These are phyloP conservation scores for Grantiella picta DNA, from an alignment of 2,113 vertebrate species.

Conservation along the genomic window DNA sequence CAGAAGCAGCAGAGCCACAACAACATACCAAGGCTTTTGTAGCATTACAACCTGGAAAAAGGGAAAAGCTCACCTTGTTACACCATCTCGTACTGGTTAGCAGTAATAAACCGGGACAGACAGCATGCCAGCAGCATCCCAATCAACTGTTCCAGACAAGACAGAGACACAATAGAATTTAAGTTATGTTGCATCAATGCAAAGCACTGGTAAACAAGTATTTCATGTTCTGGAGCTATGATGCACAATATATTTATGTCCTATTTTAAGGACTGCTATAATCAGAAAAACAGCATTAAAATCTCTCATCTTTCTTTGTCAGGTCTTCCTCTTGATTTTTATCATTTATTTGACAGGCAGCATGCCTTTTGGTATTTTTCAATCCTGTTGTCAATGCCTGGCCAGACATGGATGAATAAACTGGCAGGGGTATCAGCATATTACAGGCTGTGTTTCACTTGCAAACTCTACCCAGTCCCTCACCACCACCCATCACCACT, in stretches of 20 bases:
- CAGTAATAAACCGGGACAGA: constrained; percentile 98
- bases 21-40: fast-evolving
- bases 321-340: background rate
- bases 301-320: background rate
- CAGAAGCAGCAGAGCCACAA: background rate
- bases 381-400: fast-evolving
- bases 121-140: constrained; percentile 98
- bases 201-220: background rate
- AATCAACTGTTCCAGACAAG: constrained; percentile 81
- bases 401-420: background rate
- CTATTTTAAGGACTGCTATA: background rate
- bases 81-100: constrained; percentile 99
- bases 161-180: background rate
- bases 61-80: constrained; percentile 82
- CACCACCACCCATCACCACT: background rate
- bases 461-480: background rate
- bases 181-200: background rate
- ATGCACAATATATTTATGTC: background rate
- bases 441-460: background rate
- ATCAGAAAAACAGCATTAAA: background rate
- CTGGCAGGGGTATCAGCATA: fast-evolving
- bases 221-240: background rate
- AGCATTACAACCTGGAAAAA: fast-evolving
- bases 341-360: background rate
- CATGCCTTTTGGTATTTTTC: background rate